Base-by-base conservation (phyloP, 1,140 invertebrate species). In the Tetragonula clypearis region DNA sequence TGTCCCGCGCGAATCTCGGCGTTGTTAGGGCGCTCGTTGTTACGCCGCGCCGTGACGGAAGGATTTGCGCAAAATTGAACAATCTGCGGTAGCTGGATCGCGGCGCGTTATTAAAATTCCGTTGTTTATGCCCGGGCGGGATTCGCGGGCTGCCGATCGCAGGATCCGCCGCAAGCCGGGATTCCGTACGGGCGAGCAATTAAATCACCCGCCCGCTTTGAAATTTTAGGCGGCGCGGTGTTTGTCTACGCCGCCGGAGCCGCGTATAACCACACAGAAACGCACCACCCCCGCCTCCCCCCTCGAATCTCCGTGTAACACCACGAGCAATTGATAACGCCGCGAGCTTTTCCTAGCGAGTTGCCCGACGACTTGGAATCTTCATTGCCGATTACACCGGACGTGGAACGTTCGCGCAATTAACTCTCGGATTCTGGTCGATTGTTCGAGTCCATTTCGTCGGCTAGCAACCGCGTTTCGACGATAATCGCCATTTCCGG, bases 61-160 rank as follows among this genome's bases (percentile, higher is more conserved):
- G 55, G 74, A 58, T 76, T 76, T 76, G 26, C 17, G 66, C 41
- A 69, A 79, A 79, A 79, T 79, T 79, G 41, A 68, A 68, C 26
- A 23, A 55, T 30, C 49, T 2, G 21, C 65, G 21, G 21, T 21
- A 19, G 58, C 14, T 56, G 55, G 55, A 60, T 60, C 55, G 71
- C 17, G 49, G 14, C 23, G 49, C 49, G n/a, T 41, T 68, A 69
- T 79, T 79, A 66, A 79, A 79, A 79, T 69, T 79, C 65, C 65
- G 26, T 69, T 35, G 78, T 49, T 79, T 55, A 56, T 79, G 26
- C 65, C 6, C 41, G 41, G 65, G 19, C 12, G 21, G 49, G 9
- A 35, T 56, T 79, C 26, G 49, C 41, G 62, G 62, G 77, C 21
- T 53, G 55, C 56, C 56, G 56, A 60, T 77, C 75, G 58, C 56